A percentile compares a stretch with the other conserved stretches of the same genome.
Conservation (phyloP, 2,888 invertebrate species). For the Blera fallax region DNA sequence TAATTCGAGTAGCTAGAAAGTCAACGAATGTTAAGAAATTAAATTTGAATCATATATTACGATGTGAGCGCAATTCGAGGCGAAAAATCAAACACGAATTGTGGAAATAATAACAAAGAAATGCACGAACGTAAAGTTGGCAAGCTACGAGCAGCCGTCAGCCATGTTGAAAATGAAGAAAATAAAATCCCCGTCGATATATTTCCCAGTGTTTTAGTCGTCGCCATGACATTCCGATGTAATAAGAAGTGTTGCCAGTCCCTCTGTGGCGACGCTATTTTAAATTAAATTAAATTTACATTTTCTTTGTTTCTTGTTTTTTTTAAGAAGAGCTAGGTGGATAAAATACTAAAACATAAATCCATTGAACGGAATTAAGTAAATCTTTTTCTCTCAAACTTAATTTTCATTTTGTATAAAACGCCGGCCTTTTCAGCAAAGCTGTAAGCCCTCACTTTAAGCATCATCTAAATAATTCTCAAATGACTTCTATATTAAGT, state of each 20-base stretch:
- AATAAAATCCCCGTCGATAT: constrained; percentile 50
- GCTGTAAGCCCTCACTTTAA: too few relatives aligned
- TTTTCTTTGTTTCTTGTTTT: background rate
- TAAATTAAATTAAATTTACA: background rate
- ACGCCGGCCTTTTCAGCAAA: too few relatives aligned
- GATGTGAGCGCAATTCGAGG: constrained; percentile 22
- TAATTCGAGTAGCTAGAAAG: background rate
- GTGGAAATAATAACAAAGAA: constrained; percentile 71
- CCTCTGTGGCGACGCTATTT: background rate
- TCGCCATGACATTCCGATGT: constrained; percentile 46
- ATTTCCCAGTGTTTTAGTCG: constrained; percentile 55
- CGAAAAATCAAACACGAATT: constrained; percentile 66
- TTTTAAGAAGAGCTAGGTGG: too few relatives aligned
- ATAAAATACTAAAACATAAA: too few relatives aligned
- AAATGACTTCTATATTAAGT: too few relatives aligned
- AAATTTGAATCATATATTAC: constrained; percentile 38
- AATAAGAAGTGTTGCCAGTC: constrained; percentile 30
- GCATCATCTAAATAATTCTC: too few relatives aligned
- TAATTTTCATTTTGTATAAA: too few relatives aligned
- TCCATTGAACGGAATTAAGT: too few relatives aligned
- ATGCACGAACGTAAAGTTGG: constrained; percentile 71
- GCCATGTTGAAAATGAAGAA: constrained; percentile 73
- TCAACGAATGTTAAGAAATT: constrained; percentile 17
- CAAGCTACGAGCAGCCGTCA: constrained; percentile 71
- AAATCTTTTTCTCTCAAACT: too few relatives aligned